Conservation (phyloP, 2,797 vertebrate species). For the Chaetophractus vellerosus region DNA sequence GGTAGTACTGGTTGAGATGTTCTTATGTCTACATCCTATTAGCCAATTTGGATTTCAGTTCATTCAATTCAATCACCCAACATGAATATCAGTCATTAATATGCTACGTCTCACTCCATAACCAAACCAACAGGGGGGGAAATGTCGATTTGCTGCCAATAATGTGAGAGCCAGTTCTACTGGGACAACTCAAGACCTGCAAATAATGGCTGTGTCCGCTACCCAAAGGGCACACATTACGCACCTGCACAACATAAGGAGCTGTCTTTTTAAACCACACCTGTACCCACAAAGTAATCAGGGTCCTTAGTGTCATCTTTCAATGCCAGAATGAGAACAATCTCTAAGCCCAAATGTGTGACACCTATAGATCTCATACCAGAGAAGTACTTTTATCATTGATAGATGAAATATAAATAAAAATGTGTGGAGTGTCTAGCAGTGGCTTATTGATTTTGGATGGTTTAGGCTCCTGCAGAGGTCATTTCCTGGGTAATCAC, state of each 20-base stretch:
- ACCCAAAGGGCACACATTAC: neutral
- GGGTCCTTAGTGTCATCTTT: neutral
- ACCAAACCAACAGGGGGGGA: neutral
- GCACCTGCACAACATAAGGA: neutral
- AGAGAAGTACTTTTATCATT: neutral
- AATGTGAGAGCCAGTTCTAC: neutral
- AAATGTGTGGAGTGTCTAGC: neutral
- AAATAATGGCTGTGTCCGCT: neutral
- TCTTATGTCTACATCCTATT: neutral
- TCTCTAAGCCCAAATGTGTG: neutral
- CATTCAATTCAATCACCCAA: neutral
- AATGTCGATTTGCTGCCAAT: neutral
- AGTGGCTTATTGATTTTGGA: constrained; percentile 54
- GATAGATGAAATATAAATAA: neutral
- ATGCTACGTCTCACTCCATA: neutral
- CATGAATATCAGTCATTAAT: neutral
- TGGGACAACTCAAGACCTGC: neutral
- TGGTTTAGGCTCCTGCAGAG: neutral
- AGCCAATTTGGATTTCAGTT: neutral
- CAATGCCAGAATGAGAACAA: neutral
- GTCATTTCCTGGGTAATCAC: constrained; percentile 43
- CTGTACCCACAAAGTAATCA: neutral
- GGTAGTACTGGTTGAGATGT: no score
- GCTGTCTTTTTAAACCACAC: neutral
- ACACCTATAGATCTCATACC: neutral